Evolutionary conservation across 2,113 vertebrate species (phyloP).

Genomic region (Hippocampus comes): DNA sequence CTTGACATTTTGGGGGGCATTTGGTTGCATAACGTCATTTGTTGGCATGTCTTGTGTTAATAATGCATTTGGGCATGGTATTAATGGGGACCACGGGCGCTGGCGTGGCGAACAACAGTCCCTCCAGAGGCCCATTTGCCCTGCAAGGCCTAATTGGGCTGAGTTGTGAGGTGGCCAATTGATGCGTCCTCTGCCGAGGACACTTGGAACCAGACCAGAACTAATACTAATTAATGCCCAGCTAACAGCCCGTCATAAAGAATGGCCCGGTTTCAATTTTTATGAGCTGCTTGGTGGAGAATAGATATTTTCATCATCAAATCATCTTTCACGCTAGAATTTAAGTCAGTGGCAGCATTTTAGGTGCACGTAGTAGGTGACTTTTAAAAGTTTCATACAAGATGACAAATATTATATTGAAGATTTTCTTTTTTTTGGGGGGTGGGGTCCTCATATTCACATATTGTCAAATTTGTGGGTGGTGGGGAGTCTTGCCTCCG

Average conservation of each 20-base stretch:
- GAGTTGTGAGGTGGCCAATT: constrained; percentile 11
- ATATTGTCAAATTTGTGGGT: no score
- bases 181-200: constrained; percentile 11
- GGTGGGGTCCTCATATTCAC: no score
- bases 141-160: constrained; percentile 22
- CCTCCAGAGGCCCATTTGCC: constrained; percentile 30
- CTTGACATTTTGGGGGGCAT: no score
- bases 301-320: background rate
- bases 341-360: background rate
- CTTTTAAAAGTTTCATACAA: no score
- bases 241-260: background rate
- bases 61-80: constrained; percentile 34
- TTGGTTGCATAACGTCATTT: no score
- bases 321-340: background rate
- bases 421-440: no score
- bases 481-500: no score
- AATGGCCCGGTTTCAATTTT: background rate
- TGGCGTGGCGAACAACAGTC: constrained; percentile 30
- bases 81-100: constrained; percentile 29
- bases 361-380: background rate
- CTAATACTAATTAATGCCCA: background rate
- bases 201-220: background rate
- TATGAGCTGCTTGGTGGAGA: background rate
- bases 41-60: constrained; percentile 24
- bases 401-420: no score